These are phyloP conservation scores for Heliconius ethilla DNA, from an alignment of 2,888 invertebrate genomes.

Conservation along the genomic window DNA sequence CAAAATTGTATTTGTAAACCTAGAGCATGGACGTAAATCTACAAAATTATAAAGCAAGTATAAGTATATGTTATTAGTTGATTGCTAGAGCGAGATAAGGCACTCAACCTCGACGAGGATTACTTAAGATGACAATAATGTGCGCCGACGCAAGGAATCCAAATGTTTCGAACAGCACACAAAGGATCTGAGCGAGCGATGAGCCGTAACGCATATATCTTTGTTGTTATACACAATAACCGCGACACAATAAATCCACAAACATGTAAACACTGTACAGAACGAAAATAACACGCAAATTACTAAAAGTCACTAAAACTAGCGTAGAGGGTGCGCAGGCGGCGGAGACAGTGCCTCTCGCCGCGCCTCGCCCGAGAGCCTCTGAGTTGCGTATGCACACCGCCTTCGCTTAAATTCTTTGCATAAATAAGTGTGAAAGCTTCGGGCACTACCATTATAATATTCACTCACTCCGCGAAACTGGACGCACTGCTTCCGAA, in stretches of 20 bases:
- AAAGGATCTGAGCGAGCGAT: conserved; percentile 68
- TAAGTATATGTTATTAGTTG: conserved; percentile 46
- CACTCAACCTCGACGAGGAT: conserved; percentile 59
- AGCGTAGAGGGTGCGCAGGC: conserved; percentile 69
- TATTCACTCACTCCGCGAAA: conserved; percentile 66
- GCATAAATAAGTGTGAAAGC: conserved; percentile 80
- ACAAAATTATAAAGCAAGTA: conserved; percentile 40
- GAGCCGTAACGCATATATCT: conserved; percentile 49
- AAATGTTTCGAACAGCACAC: conserved; percentile 60
- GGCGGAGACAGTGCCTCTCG: conserved; percentile 71
- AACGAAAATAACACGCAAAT: conserved; percentile 57
- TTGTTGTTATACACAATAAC: conserved; percentile 53
- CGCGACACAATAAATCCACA: conserved; percentile 64
- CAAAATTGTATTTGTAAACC: conserved; percentile 7
- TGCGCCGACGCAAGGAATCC: conserved; percentile 60
- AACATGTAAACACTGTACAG: conserved; percentile 63
- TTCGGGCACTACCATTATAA: conserved; percentile 51
- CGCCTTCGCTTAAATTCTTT: conserved; percentile 79
- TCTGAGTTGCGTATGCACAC: conserved; percentile 72
- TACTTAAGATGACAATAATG: conserved; percentile 57
- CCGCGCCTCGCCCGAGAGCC: conserved; percentile 69
- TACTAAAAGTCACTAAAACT: conserved; percentile 63
- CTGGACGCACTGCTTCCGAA: conserved; percentile 68
- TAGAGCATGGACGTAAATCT: conserved; percentile 42
- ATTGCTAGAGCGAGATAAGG: conserved; percentile 58